These are phyloP conservation scores for Aphelenchoides fujianensis DNA, from an alignment of 1,140 invertebrate genomes.

Conservation along the genomic window DNA sequence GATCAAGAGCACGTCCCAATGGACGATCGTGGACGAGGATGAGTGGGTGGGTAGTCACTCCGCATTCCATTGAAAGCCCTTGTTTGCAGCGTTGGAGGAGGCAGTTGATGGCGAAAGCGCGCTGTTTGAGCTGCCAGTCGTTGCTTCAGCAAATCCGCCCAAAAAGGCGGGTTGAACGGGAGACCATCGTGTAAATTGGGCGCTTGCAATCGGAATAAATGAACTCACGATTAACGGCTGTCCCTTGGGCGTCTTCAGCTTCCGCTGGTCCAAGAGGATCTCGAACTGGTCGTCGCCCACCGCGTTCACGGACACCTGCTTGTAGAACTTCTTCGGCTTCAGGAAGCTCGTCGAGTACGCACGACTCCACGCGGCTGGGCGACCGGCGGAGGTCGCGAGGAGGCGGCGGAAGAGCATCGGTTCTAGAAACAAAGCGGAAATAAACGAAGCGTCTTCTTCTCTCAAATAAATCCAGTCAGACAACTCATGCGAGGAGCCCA, in stretches of 20 bases:
- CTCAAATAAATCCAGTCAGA: background rate
- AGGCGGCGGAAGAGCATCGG: background rate
- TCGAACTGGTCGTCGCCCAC: constrained; percentile 18
- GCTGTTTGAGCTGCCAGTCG: background rate
- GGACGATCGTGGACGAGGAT: background rate
- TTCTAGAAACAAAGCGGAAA: too few species aligned
- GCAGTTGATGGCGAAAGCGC: background rate
- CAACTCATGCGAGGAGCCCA: background rate
- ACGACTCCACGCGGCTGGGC: background rate
- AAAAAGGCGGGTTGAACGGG: background rate
- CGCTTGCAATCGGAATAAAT: too few species aligned
- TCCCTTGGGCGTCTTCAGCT: constrained; percentile 30
- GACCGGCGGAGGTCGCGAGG: constrained; percentile 9
- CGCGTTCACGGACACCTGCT: constrained; percentile 20
- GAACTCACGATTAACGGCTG: constrained; percentile 18
- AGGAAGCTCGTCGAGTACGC: constrained; percentile 3
- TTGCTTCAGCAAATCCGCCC: background rate
- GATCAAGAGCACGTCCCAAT: background rate
- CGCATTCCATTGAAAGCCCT: background rate
- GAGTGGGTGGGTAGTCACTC: background rate
- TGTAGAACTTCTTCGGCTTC: constrained; percentile 32
- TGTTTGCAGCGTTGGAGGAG: background rate
- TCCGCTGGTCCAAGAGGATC: constrained; percentile 29
- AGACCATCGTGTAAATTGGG: background rate
- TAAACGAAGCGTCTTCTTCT: too few species aligned